Evolutionary conservation across 2,888 invertebrate species (phyloP).

Genomic region (Rhyacophila evoluta): DNA sequence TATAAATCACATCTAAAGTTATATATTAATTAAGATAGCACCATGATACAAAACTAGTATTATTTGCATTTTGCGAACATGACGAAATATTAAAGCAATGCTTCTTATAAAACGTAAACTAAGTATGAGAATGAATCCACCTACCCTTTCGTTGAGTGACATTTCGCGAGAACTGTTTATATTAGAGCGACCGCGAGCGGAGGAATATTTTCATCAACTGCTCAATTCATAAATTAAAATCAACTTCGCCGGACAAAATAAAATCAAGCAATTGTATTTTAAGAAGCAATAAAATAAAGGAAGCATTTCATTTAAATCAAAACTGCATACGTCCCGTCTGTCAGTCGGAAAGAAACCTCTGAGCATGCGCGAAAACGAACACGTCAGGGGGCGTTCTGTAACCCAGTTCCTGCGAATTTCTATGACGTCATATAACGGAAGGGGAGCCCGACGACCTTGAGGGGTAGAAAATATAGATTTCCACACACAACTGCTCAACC

Average conservation of each 20-base stretch:
- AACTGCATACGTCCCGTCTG: conserved; percentile 24
- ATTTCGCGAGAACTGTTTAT: conserved; percentile 25
- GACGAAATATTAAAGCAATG: no score
- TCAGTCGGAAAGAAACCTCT: not conserved
- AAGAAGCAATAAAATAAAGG: conserved; percentile 34
- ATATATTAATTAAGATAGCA: no score
- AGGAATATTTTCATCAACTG: conserved; percentile 19
- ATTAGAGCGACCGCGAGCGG: not conserved
- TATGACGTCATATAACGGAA: not conserved
- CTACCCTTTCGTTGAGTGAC: conserved; percentile 28
- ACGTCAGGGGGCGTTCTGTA: conserved; percentile 24
- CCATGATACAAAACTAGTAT: no score
- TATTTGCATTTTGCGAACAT: no score
- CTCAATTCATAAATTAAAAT: conserved; percentile 29
- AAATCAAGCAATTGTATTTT: not conserved
- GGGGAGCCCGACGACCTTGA: conserved; percentile 7
- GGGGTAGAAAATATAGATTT: conserved; percentile 6
- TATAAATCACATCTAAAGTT: no score
- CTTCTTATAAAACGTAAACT: not conserved
- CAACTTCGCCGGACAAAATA: not conserved
- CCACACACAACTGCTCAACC: not conserved
- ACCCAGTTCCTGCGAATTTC: conserved; percentile 1
- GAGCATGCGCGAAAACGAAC: not conserved
- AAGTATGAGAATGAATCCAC: not conserved
- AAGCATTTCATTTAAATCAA: conserved; percentile 27